Base-by-base conservation (phyloP, 2,888 invertebrate genomes). In the Amphiduros pacificus region DNA sequence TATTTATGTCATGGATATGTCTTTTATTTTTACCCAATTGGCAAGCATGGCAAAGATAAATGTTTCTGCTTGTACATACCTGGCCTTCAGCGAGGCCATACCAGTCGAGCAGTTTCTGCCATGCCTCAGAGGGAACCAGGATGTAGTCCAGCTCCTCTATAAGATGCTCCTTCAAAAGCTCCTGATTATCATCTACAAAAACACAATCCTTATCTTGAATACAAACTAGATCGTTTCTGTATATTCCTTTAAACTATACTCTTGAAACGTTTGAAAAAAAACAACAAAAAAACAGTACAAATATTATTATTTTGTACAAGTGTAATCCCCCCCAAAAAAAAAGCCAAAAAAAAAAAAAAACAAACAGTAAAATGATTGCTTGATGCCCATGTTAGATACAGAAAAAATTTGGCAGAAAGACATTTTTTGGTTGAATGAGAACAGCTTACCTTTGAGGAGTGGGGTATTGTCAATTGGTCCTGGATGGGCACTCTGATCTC, bases 91-190 rank as follows among this genome's bases (percentile, higher is more conserved):
- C 62, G 9, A 76, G 57, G 9, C 72, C 70, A 69, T 81, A 82
- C 80, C 82, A 82, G 3, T 75, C 64, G 0, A 78, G 66, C n/a
- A 86, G 69, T 32, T 80, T 76, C 17, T 80, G 68, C 85, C 85
- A 86, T 0, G 79, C 83, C 61, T 83, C 82, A 55, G 79, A 80
- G 9, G 85, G 85, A 2, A 86, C 65, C 20, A 85, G 71, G 5
- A 78, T 76, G 69, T 83, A 85, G 69, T 86, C 85, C 6, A 82
- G 63, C 48, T 84, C 82, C 71, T 85, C 85, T 26, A 82, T 78
- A 22, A 85, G 73, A 64, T 82, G 79, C 44, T 82, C 83, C 64
- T 82, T 81, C 49, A 85, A 72, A n/a, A 55, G 48, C n/a, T 63
- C 67, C 31, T 48, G 56, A 27, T 36, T 61, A 11, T 49, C 61